Percentiles rank a stretch among this genome's conserved stretches.
These are phyloP conservation scores for Sus cebifrons DNA, from an alignment of 2,797 vertebrate genomes.

Conservation along the genomic window DNA sequence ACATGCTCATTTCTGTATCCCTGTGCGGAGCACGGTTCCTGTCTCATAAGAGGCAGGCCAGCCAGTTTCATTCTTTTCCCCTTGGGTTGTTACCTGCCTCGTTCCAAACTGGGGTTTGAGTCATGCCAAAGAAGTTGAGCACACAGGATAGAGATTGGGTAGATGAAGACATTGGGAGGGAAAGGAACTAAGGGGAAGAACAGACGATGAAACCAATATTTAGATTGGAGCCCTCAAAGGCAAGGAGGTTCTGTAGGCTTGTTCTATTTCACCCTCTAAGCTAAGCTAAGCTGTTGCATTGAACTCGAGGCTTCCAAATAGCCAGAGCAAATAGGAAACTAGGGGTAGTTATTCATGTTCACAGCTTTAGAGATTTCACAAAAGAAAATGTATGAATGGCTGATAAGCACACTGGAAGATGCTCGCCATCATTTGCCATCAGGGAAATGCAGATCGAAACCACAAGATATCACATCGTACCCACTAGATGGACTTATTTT, in stretches of 20 bases:
- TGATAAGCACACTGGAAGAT: slow-evolving; percentile 7
- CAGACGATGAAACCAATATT: slow-evolving; percentile 12
- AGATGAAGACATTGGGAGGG: slow-evolving; percentile 3
- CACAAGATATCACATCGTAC: not conserved
- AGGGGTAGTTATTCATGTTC: not conserved
- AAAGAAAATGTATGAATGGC: not conserved
- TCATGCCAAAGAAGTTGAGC: not conserved
- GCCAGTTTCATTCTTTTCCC: not conserved
- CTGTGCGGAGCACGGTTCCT: not conserved
- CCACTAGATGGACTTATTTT: not conserved
- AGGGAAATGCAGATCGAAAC: slow-evolving; percentile 30
- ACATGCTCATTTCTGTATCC: not conserved
- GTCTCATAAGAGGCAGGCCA: not conserved
- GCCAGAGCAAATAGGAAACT: slow-evolving; percentile 23
- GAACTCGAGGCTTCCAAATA: not conserved
- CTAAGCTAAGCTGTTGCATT: not conserved
- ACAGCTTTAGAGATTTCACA: slow-evolving; percentile 1
- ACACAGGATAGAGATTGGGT: not conserved
- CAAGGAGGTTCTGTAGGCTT: not conserved
- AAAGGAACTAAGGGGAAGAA: not conserved
- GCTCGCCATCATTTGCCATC: not conserved
- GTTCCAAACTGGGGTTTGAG: not conserved
- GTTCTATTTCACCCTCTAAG: not conserved
- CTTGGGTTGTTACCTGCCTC: not conserved
- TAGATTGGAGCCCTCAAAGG: not conserved